Conservation (phyloP, 2,113 vertebrate species). For the Oreochromis spilurus region DNA sequence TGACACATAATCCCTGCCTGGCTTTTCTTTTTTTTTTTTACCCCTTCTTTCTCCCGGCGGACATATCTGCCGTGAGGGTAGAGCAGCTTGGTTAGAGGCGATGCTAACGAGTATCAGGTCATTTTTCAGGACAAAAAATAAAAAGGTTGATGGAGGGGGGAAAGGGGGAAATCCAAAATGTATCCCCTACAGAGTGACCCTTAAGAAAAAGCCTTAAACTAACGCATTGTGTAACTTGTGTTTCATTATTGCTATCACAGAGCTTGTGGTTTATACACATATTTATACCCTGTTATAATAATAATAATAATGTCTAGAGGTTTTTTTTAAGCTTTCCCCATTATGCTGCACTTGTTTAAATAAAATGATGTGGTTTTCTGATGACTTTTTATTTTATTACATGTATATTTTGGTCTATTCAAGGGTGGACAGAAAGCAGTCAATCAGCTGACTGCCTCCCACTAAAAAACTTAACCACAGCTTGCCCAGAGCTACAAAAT, state of each 20-base stretch:
- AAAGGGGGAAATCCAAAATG: background rate
- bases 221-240: background rate
- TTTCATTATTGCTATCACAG: background rate
- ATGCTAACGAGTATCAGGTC: background rate
- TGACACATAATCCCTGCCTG: conserved; percentile 77
- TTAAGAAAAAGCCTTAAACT: background rate
- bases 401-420: background rate
- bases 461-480: background rate
- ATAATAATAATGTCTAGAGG: background rate
- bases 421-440: background rate
- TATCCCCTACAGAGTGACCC: background rate
- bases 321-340: background rate
- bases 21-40: conserved; percentile 9
- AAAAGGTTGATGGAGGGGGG: background rate
- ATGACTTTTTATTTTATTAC: background rate
- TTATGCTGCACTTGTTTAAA: background rate
- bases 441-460: conserved; percentile 3
- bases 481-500: background rate
- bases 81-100: background rate
- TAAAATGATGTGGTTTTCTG: background rate
- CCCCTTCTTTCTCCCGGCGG: conserved; percentile 75
- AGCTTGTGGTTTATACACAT: background rate
- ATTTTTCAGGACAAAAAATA: background rate
- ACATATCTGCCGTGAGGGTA: conserved; percentile 74
- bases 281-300: background rate